Evolutionary conservation across 2,888 invertebrate genomes (phyloP).

Genomic region (Pollenia griseotomentosa): DNA sequence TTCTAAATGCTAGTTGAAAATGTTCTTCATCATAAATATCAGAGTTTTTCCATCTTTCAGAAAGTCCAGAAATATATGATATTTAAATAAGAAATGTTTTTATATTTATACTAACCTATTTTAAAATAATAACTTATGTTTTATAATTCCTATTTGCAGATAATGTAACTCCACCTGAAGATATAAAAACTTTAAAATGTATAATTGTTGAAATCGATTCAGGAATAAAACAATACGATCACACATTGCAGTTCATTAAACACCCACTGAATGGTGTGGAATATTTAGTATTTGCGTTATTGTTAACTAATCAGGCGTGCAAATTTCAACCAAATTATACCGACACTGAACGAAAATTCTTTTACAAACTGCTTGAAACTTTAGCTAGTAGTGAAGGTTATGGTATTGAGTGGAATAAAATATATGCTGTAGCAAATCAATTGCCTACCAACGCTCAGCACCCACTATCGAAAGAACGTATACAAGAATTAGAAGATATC

Average conservation of each 20-base stretch:
- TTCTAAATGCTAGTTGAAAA: too few species aligned
- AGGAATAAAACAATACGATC: conserved; percentile 75
- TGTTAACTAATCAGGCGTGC: conserved; percentile 74
- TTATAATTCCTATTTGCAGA: conserved; percentile 65
- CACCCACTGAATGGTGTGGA: conserved; percentile 76
- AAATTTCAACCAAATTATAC: conserved; percentile 75
- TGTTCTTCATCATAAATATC: too few species aligned
- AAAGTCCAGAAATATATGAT: too few species aligned
- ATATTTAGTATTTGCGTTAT: conserved; percentile 77
- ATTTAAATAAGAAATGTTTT: too few species aligned
- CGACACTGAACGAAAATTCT: conserved; percentile 77
- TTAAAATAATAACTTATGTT: neutral
- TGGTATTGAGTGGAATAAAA: conserved; percentile 75
- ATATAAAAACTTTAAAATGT: conserved; percentile 60
- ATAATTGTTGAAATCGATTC: conserved; percentile 75
- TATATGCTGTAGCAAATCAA: conserved; percentile 74
- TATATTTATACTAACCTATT: neutral
- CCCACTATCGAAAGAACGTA: conserved; percentile 76
- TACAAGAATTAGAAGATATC: conserved; percentile 75
- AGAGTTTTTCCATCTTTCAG: too few species aligned
- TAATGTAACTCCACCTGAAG: conserved; percentile 66
- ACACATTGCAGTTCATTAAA: conserved; percentile 76
- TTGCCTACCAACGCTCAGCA: conserved; percentile 72
- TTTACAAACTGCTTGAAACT: conserved; percentile 75
- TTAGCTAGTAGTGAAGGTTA: conserved; percentile 75